Percentiles rank a stretch among this genome's conserved stretches.
Evolutionary conservation across 2,113 vertebrate genomes (phyloP).

Genomic region (Sinocyclocheilus anophthalmus): DNA sequence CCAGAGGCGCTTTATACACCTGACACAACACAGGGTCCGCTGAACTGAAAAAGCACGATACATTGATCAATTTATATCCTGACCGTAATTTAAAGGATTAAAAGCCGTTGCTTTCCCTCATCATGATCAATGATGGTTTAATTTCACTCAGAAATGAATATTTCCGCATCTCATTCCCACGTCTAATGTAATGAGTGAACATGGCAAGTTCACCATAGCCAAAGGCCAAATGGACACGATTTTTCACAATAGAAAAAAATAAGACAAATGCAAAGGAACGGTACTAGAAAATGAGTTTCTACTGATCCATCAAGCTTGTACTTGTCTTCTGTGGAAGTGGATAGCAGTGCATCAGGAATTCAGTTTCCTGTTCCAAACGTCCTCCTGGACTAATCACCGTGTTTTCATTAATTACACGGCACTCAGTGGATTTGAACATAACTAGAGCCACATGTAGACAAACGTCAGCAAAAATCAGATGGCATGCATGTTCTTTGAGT

Average conservation of each 20-base stretch:
- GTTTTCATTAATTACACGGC: background rate
- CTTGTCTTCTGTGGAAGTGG: constrained; percentile 18
- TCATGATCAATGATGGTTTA: constrained; percentile 29
- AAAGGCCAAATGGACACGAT: constrained; percentile 13
- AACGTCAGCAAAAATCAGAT: background rate
- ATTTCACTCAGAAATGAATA: constrained; percentile 10
- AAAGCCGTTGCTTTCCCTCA: background rate
- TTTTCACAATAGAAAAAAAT: constrained; percentile 14
- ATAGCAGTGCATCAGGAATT: constrained; percentile 2
- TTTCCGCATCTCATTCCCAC: constrained; percentile 17
- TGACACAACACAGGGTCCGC: background rate
- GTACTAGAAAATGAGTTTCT: constrained; percentile 6
- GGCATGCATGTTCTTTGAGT: background rate
- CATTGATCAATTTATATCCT: background rate
- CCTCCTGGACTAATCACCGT: background rate
- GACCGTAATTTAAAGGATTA: background rate
- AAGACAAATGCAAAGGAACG: background rate
- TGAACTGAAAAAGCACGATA: background rate
- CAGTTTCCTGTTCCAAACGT: constrained; percentile 6
- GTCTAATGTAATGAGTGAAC: background rate
- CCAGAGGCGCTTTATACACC: background rate
- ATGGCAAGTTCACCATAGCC: background rate
- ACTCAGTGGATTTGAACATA: background rate
- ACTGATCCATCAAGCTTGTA: background rate
- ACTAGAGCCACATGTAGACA: background rate